These are phyloP conservation scores for Umimayanthus kanabou DNA, from an alignment of 92 coral and sea anemone genomes.

Conservation along the genomic window DNA sequence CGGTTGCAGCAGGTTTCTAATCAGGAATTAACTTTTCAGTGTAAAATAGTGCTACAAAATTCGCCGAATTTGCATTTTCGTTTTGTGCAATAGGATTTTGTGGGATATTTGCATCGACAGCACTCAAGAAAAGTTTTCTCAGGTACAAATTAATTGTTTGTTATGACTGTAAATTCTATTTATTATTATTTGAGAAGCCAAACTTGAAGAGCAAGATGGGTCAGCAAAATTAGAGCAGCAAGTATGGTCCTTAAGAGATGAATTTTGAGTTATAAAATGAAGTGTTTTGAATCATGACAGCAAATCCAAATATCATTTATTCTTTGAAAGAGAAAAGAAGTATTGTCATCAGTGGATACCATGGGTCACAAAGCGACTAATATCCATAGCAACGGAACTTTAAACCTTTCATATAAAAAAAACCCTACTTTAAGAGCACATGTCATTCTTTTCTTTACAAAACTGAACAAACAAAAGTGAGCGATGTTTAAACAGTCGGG, in stretches of 20 bases:
- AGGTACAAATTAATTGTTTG: background rate
- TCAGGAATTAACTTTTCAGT: background rate
- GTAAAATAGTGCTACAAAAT: background rate
- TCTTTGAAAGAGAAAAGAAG: background rate
- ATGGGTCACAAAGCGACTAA: conserved; percentile 8
- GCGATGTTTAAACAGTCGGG: background rate
- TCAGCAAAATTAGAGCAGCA: background rate
- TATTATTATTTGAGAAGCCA: background rate
- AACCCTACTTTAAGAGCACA: too few relatives aligned
- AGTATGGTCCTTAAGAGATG: background rate
- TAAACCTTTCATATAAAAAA: background rate
- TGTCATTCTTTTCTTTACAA: background rate
- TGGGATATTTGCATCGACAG: background rate
- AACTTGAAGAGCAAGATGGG: background rate
- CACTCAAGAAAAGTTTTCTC: background rate
- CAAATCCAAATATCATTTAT: conserved; percentile 3
- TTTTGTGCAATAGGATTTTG: background rate
- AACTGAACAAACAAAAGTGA: background rate
- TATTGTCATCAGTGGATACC: background rate
- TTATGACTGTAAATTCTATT: background rate
- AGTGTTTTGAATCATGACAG: background rate
- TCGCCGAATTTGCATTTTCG: background rate
- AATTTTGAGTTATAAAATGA: background rate
- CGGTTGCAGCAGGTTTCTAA: background rate
- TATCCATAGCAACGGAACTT: conserved; percentile 1